These are phyloP conservation scores for Azemiops feae DNA, from an alignment of 2,113 vertebrate species.

Conservation along the genomic window DNA sequence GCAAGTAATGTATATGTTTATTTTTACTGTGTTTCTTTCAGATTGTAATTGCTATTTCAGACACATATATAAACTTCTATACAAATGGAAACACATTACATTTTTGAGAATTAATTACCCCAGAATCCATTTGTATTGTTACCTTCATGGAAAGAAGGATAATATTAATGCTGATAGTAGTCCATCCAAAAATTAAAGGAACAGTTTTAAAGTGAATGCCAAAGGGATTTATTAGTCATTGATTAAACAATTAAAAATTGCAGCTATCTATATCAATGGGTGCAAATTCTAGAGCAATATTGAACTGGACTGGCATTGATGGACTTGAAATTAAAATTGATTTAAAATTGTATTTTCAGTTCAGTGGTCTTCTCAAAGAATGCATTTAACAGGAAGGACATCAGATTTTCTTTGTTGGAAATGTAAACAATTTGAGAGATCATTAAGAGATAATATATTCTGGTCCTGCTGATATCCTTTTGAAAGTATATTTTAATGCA, in stretches of 20 bases:
- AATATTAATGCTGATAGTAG: background rate
- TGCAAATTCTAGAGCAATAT: background rate
- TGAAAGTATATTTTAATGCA: background rate
- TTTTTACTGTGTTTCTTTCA: background rate
- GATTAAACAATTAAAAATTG: background rate
- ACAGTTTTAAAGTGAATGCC: background rate
- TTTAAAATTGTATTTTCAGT: background rate
- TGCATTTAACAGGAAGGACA: background rate
- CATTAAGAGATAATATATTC: background rate
- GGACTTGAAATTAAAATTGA: background rate
- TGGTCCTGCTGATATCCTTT: background rate
- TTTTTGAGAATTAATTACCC: background rate
- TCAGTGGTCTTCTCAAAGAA: background rate
- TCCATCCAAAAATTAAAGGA: background rate
- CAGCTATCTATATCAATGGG: background rate
- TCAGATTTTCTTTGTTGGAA: background rate
- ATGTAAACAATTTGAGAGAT: background rate
- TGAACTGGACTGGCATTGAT: background rate
- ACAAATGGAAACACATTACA: background rate
- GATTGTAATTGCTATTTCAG: background rate
- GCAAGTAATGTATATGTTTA: background rate
- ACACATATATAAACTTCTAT: background rate
- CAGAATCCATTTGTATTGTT: background rate
- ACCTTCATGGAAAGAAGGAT: background rate
- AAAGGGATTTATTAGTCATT: background rate